Base-by-base conservation (phyloP, 2,113 vertebrate species). In the Oreochromis spilurus region DNA sequence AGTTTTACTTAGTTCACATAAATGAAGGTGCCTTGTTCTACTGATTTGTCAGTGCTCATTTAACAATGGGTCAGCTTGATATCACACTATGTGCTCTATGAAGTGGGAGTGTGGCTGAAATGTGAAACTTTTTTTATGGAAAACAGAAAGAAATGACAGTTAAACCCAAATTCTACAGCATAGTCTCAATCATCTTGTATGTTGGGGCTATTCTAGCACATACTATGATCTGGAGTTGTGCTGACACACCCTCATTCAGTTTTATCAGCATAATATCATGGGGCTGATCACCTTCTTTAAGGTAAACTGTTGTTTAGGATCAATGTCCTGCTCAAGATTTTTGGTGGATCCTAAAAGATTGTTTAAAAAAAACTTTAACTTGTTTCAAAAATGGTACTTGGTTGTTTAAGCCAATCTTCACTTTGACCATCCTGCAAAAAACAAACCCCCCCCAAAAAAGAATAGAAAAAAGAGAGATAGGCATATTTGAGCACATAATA, bases 211-310 rank as follows among this genome's bases (percentile, higher is more conserved):
- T 70, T 70, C n/a, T 24, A 14, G 36, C 5, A 3, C 34, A 40
- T 40, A 70, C 36, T 70, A 24, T 14, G 8, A 40, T 72, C 65
- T 72, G 21, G n/a, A 72, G 65, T 45, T 62, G 29, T 29, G 26
- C 55, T 58, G 3, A 31, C 50, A 48, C 13, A 10, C 60, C 79
- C 43, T 79, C 11, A 1, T 24, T 85, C 38, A 91, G 83, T 45
- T 58, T 87, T 48, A 89, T 85, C 10, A 91, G 90, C 80, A 85
- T 83, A 52, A 85, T 78, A 60, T 89, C 90, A 31, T 91, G 87
- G 11, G 1, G 1, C 1, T 31, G n/a, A 2, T 85, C 79, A 4
- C 57, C 87, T 1, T 48, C 72, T 67, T 83, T 85, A 58, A 83
- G 55, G 62, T 5, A 57, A 87, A 87, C 34, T 91, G 87, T 3